Conservation (phyloP, 2,797 vertebrate species). For the Poeciliopsis turneri region DNA sequence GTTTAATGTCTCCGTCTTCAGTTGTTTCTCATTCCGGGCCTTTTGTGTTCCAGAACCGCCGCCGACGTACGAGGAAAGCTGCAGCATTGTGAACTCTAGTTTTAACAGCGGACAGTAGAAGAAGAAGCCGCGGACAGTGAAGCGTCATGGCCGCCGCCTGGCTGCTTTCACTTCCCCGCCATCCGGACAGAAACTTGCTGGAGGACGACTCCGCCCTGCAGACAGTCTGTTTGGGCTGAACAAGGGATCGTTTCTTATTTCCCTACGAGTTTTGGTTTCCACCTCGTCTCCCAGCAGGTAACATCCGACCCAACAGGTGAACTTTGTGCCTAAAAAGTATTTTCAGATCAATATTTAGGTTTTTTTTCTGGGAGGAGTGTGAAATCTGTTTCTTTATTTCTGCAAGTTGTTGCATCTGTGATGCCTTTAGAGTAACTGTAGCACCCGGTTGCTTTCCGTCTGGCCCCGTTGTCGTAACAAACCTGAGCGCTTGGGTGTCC, state of each 20-base stretch:
- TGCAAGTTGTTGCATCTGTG: constrained; percentile 67
- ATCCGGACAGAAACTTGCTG: constrained; percentile 40
- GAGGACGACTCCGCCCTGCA: constrained; percentile 4
- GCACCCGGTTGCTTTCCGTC: constrained; percentile 41
- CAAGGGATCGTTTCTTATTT: constrained; percentile 61
- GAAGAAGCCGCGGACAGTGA: constrained; percentile 13
- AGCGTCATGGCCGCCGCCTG: constrained; percentile 26
- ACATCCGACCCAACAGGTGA: constrained; percentile 43
- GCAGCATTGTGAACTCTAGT: constrained; percentile 84
- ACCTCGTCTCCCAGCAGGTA: constrained; percentile 37
- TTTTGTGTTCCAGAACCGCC: constrained; percentile 86
- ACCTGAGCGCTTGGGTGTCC: constrained; percentile 27
- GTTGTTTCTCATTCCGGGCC: neutral
- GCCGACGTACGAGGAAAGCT: constrained; percentile 97
- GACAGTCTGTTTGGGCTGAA: neutral
- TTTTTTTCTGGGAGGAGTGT: constrained; percentile 6
- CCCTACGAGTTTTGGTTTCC: constrained; percentile 39
- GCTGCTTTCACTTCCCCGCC: constrained; percentile 23
- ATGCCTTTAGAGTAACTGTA: constrained; percentile 60
- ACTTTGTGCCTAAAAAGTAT: constrained; percentile 68
- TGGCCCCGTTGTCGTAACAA: constrained; percentile 32
- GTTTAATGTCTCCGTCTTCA: neutral
- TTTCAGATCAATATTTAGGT: constrained; percentile 28
- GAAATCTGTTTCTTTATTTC: constrained; percentile 2
- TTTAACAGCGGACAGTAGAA: constrained; percentile 78